Evolutionary conservation across 2,113 vertebrate genomes (phyloP), one percentile per base, ranked within the genome.

Genomic region (Leptobrachium leishanense): DNA sequence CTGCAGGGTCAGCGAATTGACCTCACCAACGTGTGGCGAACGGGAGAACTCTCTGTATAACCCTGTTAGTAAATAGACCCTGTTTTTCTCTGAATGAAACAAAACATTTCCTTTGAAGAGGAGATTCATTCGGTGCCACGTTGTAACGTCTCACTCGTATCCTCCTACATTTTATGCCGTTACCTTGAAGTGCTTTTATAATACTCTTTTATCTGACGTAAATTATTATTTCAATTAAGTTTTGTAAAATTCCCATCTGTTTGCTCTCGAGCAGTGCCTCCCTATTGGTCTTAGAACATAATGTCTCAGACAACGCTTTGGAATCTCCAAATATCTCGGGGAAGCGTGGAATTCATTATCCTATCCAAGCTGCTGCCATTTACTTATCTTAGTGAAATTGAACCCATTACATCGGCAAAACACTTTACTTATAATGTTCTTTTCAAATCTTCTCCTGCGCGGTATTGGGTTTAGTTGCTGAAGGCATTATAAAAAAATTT

Each of bases 141-240:
- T 8, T 50, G 46, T 50, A 5, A 50, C 8, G 46, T 50, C 46
- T 50, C 46, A 8, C 46, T 50, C 4, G 46, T 1, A 50, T 50
- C 8, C 8, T 50, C 46, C 4, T 50, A 50, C 4, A 50, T 50
- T 50, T 50, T 5, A 8, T 8, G 46, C 20, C 8, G 46, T 50
- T 50, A 50, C 46, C 46, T 50, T 62, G 78, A 57, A 72, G 50
- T 12, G 41, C 72, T 68, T 40, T 15, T 67, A 41, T 73, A 39
- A 10, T 12, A 40, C 64, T 68, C 20, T n/a, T 46, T 81, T 66
- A 68, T 57, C 54, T 62, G 71, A 74, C 72, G 8, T 81, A 70
- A 74, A 81, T 74, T 81, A 81, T 68, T 65, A 74, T 81, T 81
- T 81, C 78, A 81, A 81, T 81, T 81, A 81, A 59, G 68, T 68